A percentile compares a stretch with the other conserved stretches of the same genome.
phyloP scores from a whole-genome alignment of 2,113 vertebrate species.

The Bubo scandiacus region DNA sequence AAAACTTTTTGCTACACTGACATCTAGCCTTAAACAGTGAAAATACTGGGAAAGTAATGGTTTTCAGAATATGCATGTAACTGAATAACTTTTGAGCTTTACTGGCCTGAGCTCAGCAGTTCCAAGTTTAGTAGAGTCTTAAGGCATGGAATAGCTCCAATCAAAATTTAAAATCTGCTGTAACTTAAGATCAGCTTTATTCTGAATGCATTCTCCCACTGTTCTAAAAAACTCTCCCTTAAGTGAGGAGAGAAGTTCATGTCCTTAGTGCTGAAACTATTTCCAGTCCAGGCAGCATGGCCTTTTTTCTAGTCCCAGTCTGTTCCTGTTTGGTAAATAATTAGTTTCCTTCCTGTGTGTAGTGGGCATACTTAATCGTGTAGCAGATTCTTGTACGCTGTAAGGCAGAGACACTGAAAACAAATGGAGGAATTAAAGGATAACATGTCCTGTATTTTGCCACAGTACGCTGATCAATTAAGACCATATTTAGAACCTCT shows the following conservation, averaged over 20 bases:
- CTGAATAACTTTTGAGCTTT: background rate
- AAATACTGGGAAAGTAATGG: background rate
- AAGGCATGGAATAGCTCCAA: background rate
- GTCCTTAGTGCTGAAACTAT: background rate
- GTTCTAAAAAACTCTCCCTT: background rate
- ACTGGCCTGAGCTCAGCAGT: background rate
- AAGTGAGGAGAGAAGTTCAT: background rate
- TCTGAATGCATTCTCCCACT: background rate
- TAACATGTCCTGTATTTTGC: background rate
- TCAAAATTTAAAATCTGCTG: background rate
- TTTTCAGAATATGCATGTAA: background rate
- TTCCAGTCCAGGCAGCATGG: background rate
- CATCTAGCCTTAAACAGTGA: background rate
- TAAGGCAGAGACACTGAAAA: background rate
- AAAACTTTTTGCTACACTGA: background rate
- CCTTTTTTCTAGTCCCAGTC: background rate
- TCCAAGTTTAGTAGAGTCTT: background rate
- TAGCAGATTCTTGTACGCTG: background rate
- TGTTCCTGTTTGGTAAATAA: background rate
- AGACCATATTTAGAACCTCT: background rate
- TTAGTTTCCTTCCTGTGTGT: background rate
- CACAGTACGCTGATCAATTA: background rate
- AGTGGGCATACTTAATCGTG: background rate
- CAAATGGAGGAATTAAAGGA: background rate
- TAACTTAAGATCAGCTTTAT: background rate